These are phyloP conservation scores for Caenorhabditis macrosperma DNA, from an alignment of 2,888 invertebrate species.

Conservation along the genomic window DNA sequence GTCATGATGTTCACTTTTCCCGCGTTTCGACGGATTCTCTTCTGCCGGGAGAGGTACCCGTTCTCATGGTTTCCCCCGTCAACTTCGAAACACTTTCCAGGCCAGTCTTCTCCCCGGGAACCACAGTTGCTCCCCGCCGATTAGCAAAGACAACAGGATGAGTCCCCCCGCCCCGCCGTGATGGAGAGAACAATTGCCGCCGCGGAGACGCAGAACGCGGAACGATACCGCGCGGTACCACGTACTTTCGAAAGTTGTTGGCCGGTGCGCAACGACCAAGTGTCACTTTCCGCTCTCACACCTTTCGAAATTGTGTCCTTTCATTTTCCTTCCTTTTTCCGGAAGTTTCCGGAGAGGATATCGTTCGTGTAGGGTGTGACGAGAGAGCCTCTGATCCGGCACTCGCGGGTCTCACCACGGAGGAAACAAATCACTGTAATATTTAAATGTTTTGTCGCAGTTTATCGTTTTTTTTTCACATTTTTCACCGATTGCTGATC, in stretches of 20 bases:
- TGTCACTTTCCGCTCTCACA: too few species aligned
- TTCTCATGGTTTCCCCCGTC: background rate
- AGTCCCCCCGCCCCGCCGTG: background rate
- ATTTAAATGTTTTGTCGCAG: too few species aligned
- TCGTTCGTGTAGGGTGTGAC: too few species aligned
- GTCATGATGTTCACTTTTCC: constrained; percentile 41
- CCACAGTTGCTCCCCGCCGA: constrained; percentile 15
- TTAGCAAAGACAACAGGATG: background rate
- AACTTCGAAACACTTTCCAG: constrained; percentile 6
- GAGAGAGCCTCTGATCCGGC: too few species aligned
- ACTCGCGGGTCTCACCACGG: too few species aligned
- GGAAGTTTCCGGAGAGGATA: too few species aligned
- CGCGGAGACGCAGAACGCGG: background rate
- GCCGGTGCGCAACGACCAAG: too few species aligned
- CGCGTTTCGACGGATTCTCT: constrained; percentile 25
- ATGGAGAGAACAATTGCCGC: background rate
- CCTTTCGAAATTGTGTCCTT: too few species aligned
- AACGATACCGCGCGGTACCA: background rate
- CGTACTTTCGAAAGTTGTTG: background rate
- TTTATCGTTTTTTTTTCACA: too few species aligned
- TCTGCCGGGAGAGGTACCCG: constrained; percentile 20
- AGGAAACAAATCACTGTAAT: too few species aligned
- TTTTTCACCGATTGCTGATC: too few species aligned
- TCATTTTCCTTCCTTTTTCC: too few species aligned
- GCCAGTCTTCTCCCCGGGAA: constrained; percentile 31